phyloP scores from a whole-genome alignment of 2,797 vertebrate genomes.

The Synaphobranchus kaupii region DNA sequence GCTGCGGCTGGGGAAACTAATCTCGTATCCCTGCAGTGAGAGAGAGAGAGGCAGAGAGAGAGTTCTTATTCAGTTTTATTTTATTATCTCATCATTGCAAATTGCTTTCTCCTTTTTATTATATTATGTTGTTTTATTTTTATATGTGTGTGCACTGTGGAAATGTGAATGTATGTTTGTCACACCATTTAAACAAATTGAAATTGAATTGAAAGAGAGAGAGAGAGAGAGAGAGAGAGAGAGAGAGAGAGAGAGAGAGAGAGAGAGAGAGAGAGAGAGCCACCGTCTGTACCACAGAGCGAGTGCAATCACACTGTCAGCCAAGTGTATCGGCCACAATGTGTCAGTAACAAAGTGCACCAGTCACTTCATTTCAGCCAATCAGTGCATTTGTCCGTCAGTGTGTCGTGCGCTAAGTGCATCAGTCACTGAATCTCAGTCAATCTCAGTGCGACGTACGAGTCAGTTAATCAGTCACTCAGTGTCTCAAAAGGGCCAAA shows the following conservation, averaged over 20 bases:
- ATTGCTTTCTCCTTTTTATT: background rate
- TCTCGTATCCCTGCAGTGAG: background rate
- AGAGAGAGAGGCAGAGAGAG: background rate
- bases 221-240: background rate
- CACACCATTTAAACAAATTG: too few species aligned
- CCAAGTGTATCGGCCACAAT: background rate
- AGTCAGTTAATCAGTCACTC: background rate
- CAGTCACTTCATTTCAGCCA: background rate
- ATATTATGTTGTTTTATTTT: background rate
- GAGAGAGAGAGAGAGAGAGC: background rate
- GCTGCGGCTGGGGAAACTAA: background rate
- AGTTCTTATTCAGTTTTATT: background rate
- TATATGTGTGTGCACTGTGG: background rate
- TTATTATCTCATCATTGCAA: background rate
- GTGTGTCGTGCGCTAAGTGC: background rate
- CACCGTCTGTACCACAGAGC: background rate
- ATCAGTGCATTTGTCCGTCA: background rate
- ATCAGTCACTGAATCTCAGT: background rate
- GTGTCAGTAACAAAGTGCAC: background rate
- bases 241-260: background rate
- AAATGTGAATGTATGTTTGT: conserved; percentile 24
- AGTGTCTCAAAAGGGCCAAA: background rate
- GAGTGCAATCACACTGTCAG: background rate
- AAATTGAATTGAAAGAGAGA: background rate
- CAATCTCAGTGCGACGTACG: background rate